Percentiles rank a stretch among this genome's conserved stretches.
phyloP scores from a whole-genome alignment of 2,113 vertebrate species.

The Mellivora capensis region DNA sequence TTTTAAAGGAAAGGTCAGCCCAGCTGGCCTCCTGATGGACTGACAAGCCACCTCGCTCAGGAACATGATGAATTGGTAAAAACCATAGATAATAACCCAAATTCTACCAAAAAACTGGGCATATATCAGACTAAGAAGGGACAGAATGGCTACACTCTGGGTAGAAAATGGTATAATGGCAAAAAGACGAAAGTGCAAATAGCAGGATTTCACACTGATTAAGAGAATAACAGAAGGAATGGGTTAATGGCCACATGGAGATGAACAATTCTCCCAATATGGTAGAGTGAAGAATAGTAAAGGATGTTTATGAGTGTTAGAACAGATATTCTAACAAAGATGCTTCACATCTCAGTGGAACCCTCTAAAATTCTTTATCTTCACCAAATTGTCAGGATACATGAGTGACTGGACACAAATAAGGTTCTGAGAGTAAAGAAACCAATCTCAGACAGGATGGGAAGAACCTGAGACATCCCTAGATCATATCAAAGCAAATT shows the following conservation, averaged over 20 bases:
- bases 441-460: not conserved
- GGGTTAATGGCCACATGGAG: not conserved
- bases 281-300: not conserved
- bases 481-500: not conserved
- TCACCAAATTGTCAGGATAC: not conserved
- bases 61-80: not conserved
- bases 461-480: not conserved
- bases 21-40: not conserved
- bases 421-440: not conserved
- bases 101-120: not conserved
- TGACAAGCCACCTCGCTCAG: not conserved
- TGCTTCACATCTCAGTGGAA: not conserved
- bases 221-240: not conserved
- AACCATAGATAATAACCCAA: not conserved
- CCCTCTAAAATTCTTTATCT: not conserved
- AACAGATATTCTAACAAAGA: not conserved
- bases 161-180: not conserved
- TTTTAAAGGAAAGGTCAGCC: not conserved
- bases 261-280: not conserved
- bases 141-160: not conserved
- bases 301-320: not conserved
- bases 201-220: not conserved
- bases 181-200: not conserved
- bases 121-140: not conserved
- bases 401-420: not conserved